Conservation (phyloP, 2,113 vertebrate species). For the Scartelaos histophorus region DNA sequence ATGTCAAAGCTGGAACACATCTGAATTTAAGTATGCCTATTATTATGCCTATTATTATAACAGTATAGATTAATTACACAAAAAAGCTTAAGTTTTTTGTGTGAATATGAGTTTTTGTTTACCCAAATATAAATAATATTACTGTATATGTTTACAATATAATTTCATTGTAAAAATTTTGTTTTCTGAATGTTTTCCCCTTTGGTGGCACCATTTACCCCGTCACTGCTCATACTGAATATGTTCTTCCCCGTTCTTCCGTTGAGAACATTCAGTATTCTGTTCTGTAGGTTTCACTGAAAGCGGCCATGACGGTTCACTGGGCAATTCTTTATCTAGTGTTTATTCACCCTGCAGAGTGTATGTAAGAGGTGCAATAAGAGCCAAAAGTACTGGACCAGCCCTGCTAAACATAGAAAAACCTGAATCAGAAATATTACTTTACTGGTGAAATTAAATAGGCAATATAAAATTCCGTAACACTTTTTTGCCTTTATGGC, state of each 20-base stretch:
- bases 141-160: background rate
- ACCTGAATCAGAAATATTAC: too few relatives aligned
- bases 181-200: background rate
- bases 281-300: slow-evolving; percentile 6
- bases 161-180: background rate
- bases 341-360: slow-evolving; percentile 21
- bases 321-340: slow-evolving; percentile 27
- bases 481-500: too few relatives aligned
- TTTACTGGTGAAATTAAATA: too few relatives aligned
- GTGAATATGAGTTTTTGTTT: too few relatives aligned
- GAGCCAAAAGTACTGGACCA: background rate
- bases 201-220: background rate
- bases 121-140: too few relatives aligned
- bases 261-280: background rate
- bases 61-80: too few relatives aligned
- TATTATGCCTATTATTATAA: too few relatives aligned
- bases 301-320: slow-evolving; percentile 32
- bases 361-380: background rate
- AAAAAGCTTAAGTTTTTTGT: too few relatives aligned
- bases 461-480: too few relatives aligned
- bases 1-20: too few relatives aligned
- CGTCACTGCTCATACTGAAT: background rate
- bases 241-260: slow-evolving; percentile 19
- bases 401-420: too few relatives aligned
- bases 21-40: too few relatives aligned